A percentile compares a stretch with the other conserved stretches of the same genome.
phyloP scores from a whole-genome alignment of 2,797 vertebrate genomes.

The Eidolon dupreanum region DNA sequence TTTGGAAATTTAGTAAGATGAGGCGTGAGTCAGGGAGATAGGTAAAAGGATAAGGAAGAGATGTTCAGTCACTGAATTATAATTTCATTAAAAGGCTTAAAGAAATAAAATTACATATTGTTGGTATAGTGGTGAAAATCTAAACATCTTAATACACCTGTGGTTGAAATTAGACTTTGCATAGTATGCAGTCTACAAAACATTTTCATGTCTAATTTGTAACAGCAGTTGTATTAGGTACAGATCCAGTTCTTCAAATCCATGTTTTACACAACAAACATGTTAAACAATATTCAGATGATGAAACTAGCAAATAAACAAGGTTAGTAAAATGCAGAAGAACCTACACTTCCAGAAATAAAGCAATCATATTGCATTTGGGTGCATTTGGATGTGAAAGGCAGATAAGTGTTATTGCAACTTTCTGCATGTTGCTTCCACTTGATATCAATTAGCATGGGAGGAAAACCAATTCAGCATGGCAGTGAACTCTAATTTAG shows the following conservation, averaged over 20 bases:
- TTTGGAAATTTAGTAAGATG: constrained; percentile 62
- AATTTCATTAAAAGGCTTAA: constrained; percentile 65
- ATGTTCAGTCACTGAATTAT: constrained; percentile 49
- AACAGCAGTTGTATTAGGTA: background rate
- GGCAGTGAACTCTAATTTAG: constrained; percentile 84
- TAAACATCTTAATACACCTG: background rate
- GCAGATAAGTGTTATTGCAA: constrained; percentile 19
- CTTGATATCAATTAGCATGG: constrained; percentile 81
- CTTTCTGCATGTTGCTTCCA: constrained; percentile 71
- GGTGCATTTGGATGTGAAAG: constrained; percentile 40
- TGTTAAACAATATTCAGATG: constrained; percentile 54
- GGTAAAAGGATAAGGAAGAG: constrained; percentile 41
- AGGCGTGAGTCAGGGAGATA: constrained; percentile 51
- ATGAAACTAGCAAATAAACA: constrained; percentile 59
- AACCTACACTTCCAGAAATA: constrained; percentile 68
- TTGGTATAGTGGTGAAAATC: constrained; percentile 34
- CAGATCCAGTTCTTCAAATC: background rate
- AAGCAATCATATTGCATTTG: constrained; percentile 63
- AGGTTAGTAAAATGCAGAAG: constrained; percentile 61
- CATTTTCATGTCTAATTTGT: constrained; percentile 56
- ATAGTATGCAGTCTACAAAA: background rate
- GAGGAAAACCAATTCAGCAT: constrained; percentile 82
- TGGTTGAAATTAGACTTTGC: background rate
- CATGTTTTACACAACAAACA: constrained; percentile 52
- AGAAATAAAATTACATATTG: constrained; percentile 46